Conservation (phyloP, 2,113 vertebrate species). For the Cacatua alba region DNA sequence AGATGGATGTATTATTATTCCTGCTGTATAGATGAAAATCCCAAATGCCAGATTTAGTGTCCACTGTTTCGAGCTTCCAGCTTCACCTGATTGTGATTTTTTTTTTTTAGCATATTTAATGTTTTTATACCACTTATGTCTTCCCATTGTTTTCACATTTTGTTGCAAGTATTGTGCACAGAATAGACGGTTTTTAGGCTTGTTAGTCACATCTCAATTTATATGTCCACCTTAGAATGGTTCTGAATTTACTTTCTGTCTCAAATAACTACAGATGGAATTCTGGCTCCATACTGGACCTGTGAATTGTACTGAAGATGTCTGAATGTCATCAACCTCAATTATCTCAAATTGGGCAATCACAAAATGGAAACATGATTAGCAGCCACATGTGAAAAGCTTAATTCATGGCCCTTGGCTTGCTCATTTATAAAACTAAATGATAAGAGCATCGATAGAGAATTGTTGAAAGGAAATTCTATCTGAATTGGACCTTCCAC, state of each 20-base stretch:
- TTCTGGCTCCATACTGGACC: not conserved
- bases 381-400: not conserved
- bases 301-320: not conserved
- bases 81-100: not conserved
- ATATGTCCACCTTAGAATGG: not conserved
- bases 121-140: not conserved
- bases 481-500: not conserved
- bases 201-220: not conserved
- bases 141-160: not conserved
- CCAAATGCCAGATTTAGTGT: not conserved
- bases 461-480: not conserved
- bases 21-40: not conserved
- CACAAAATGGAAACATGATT: not conserved
- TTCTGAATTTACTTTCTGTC: not conserved
- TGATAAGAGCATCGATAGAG: not conserved
- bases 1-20: not conserved
- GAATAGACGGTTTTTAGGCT: not conserved
- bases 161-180: not conserved
- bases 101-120: not conserved
- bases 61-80: not conserved
- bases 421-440: not conserved
- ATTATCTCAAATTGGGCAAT: not conserved
- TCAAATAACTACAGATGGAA: not conserved
- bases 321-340: not conserved
- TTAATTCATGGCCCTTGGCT: not conserved